Base-by-base conservation (phyloP, 2,113 vertebrate genomes). In the Manacus vitellinus region DNA sequence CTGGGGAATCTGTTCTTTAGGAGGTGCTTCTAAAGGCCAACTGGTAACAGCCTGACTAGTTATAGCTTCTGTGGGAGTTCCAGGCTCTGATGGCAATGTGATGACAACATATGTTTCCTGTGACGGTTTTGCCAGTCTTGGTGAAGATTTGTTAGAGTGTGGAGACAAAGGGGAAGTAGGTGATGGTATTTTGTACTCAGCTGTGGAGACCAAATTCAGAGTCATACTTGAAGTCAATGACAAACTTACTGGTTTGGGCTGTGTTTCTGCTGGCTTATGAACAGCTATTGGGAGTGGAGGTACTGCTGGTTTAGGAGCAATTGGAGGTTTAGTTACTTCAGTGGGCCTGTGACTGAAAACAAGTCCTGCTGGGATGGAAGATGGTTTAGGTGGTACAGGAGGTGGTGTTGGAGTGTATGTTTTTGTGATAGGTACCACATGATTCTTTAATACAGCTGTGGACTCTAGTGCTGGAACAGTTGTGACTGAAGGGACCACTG, bases 61-160 rank as follows among this genome's bases (percentile, higher is more conserved):
- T 95, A 99, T 97, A 81, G 97, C 92, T 79, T 99, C 99, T 72
- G 99, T 99, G 88, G 99, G 99, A 96, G 99, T 99, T 66, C 99
- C 98, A 88, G 99, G 99, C 92, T 99, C 99, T 94, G 99, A 99
- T 75, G 99, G 99, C 95, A 99, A 98, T 13, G 99, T 99, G 96
- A 99, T 99, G 49, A 99, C 99, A 56, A 99, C 99, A 56, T 99
- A 99, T 4, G 99, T 99, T 97, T 99, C 99, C 92, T 96, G 97
- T 85, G 99, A 98, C 80, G 98, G 98, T 97, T 99, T 99, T 31
- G 98, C 96, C 97, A 99, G 88, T 88, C 99, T 99, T 39, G 98
- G 98, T 63, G 98, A 98, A 78, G 98, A 98, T 92, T 98, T 98
- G 80, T 98, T 98, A 68, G 98, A 98, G 63, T 98, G 98, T 44